A percentile compares a stretch with the other conserved stretches of the same genome.
These are phyloP conservation scores for Felis chaus DNA, from an alignment of 2,113 vertebrate genomes.

Conservation along the genomic window DNA sequence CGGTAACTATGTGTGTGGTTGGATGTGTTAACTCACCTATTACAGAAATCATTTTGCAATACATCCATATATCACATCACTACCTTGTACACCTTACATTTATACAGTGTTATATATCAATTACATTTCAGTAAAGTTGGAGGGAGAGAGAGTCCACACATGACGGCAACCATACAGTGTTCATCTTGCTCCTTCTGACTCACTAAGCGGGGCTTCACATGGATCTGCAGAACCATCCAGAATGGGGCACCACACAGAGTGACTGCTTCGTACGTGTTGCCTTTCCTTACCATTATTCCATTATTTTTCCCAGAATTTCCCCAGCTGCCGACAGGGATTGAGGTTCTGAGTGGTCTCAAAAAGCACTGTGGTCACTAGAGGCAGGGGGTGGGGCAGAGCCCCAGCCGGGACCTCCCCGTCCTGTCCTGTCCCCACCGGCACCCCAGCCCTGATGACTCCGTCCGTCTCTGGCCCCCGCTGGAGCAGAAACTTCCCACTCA, in stretches of 20 bases:
- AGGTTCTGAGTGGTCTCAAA: neutral
- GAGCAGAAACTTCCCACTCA: neutral
- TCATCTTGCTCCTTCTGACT: neutral
- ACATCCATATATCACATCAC: neutral
- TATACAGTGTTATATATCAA: neutral
- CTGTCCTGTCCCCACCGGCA: fast-evolving
- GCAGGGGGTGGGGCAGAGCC: too few relatives aligned
- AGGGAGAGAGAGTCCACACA: neutral
- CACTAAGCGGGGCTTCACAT: neutral
- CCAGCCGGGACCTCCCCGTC: neutral
- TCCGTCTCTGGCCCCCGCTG: neutral
- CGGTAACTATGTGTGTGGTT: neutral
- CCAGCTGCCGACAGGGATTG: neutral
- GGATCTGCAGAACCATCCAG: fast-evolving
- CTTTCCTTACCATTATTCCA: neutral
- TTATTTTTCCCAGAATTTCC: neutral
- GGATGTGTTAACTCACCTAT: neutral
- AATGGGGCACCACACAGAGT: fast-evolving
- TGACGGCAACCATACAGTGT: neutral
- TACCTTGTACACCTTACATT: neutral
- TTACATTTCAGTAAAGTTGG: neutral
- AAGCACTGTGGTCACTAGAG: neutral
- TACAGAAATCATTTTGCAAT: neutral
- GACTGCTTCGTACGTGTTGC: neutral
- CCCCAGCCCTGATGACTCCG: neutral